A percentile compares a stretch with the other conserved stretches of the same genome.
phyloP scores from a whole-genome alignment of 2,888 invertebrate genomes.

The Tuta absoluta region DNA sequence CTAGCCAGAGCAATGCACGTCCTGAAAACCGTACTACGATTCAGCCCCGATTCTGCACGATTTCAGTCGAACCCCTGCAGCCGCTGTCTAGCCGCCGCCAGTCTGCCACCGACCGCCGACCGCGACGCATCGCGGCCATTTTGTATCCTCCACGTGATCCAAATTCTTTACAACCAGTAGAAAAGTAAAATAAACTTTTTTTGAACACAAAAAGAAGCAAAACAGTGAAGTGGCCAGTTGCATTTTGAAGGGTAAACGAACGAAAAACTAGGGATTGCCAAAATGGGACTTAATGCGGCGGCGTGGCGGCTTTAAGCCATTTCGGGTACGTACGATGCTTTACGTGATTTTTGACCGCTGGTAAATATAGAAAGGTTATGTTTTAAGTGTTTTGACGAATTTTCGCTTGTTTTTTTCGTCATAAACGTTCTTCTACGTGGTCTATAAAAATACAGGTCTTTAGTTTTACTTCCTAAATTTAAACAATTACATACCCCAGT shows the following conservation, averaged over 20 bases:
- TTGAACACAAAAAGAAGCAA: slow-evolving; percentile 34
- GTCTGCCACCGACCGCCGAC: slow-evolving; percentile 36
- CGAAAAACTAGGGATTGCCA: slow-evolving; percentile 45
- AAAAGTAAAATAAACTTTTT: slow-evolving; percentile 59
- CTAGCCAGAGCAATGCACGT: slow-evolving; percentile 8
- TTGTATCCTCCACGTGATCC: slow-evolving; percentile 40
- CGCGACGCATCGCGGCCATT: slow-evolving; percentile 39
- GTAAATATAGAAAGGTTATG: neutral
- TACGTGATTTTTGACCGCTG: neutral
- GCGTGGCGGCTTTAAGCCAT: slow-evolving; percentile 48
- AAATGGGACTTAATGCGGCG: slow-evolving; percentile 54
- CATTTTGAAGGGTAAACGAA: slow-evolving; percentile 33
- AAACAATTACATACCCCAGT: too few species aligned
- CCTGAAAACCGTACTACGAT: neutral
- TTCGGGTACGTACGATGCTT: slow-evolving; percentile 42
- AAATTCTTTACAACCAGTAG: slow-evolving; percentile 27
- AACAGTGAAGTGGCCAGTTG: slow-evolving; percentile 56
- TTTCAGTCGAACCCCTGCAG: neutral
- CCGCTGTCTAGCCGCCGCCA: neutral
- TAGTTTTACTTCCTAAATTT: too few species aligned
- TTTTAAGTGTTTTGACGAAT: too few species aligned
- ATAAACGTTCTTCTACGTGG: neutral
- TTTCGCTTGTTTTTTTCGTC: too few species aligned
- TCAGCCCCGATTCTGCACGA: neutral
- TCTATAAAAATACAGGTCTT: neutral